Conservation (phyloP, 2,888 invertebrate species). For the Trichogramma evanescens region DNA sequence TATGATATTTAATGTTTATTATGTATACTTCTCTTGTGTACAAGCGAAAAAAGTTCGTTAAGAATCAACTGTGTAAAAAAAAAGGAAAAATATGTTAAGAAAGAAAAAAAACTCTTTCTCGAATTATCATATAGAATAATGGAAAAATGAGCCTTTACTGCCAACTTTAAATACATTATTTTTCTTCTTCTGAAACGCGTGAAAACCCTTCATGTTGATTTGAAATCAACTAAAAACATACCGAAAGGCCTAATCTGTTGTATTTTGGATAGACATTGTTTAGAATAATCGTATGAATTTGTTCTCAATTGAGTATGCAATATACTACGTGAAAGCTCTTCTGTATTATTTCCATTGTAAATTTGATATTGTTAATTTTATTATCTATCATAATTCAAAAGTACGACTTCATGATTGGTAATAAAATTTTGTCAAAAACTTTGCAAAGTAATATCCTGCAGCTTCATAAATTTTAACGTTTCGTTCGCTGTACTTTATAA, state of each 20-base stretch:
- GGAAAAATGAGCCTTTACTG: slow-evolving; percentile 14
- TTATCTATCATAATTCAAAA: background rate
- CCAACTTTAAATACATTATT: slow-evolving; percentile 16
- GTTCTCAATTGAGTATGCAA: background rate
- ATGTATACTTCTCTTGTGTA: slow-evolving; percentile 16
- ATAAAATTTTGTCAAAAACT: no score
- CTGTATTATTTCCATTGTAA: background rate
- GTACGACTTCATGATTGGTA: background rate
- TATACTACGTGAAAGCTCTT: background rate
- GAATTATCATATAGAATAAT: slow-evolving; percentile 4
- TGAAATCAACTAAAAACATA: no score
- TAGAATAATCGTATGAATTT: background rate
- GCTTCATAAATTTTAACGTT: no score
- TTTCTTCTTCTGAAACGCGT: background rate
- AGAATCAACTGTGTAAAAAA: slow-evolving; percentile 10
- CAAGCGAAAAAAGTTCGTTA: slow-evolving; percentile 4
- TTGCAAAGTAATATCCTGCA: no score
- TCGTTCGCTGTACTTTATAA: no score
- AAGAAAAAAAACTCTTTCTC: background rate
- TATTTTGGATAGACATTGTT: background rate
- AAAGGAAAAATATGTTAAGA: slow-evolving; percentile 6
- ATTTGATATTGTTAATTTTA: background rate
- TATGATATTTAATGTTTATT: slow-evolving; percentile 16
- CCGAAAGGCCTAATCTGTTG: slow-evolving; percentile 12
- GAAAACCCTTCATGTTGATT: no score